Conservation (phyloP, 2,888 invertebrate genomes). For the Eremobia ochroleuca region DNA sequence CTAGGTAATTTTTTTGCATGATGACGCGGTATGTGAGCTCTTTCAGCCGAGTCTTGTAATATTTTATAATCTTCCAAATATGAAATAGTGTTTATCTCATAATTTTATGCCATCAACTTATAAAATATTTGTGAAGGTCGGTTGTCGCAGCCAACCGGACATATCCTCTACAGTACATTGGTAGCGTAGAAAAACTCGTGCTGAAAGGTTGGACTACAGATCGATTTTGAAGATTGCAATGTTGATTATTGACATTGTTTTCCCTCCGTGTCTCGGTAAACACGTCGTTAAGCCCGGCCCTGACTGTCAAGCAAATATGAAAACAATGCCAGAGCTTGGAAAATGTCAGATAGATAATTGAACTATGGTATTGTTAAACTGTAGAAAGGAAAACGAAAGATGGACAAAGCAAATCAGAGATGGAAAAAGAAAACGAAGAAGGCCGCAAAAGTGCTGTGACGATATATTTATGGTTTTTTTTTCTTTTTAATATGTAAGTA, state of each 20-base stretch:
- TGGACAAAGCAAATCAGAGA: background rate
- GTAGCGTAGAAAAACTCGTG: background rate
- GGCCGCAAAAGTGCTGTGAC: background rate
- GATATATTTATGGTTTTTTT: background rate
- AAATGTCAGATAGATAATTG: conserved; percentile 1
- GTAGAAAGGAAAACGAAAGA: background rate
- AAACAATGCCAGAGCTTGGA: conserved; percentile 24
- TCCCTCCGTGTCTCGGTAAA: conserved; percentile 29
- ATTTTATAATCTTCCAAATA: background rate
- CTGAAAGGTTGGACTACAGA: conserved; percentile 12
- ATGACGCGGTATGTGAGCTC: background rate
- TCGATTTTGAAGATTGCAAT: conserved; percentile 30
- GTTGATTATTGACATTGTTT: conserved; percentile 23
- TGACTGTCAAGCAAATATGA: conserved; percentile 30
- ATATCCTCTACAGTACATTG: background rate
- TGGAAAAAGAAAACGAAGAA: background rate
- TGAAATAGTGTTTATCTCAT: background rate
- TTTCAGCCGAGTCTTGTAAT: background rate
- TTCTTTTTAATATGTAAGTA: too few relatives aligned
- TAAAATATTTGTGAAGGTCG: background rate
- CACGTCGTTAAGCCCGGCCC: conserved; percentile 23
- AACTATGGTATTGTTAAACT: background rate
- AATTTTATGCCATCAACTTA: background rate
- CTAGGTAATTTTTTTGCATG: background rate
- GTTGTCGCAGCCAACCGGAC: background rate